Evolutionary conservation across 2,797 vertebrate genomes (phyloP).

Genomic region (Peromyscus nudipes): DNA sequence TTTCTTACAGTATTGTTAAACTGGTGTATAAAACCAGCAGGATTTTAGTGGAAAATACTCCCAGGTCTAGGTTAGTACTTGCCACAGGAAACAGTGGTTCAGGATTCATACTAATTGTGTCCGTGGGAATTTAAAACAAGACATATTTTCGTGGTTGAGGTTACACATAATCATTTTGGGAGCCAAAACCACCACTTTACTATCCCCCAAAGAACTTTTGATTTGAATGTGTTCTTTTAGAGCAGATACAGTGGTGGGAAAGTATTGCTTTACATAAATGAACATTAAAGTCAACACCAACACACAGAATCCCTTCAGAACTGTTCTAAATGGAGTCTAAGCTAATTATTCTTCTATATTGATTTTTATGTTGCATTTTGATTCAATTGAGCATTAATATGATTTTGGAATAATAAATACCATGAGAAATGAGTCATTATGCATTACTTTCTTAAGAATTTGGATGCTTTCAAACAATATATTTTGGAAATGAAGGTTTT

Average conservation of each 20-base stretch:
- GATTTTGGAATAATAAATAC: conserved; percentile 78
- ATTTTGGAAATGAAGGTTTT: conserved; percentile 56
- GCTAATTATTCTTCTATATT: conserved; percentile 68
- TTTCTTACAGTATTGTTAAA: conserved; percentile 46
- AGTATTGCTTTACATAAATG: conserved; percentile 48
- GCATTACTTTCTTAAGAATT: conserved; percentile 50
- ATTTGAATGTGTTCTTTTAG: conserved; percentile 71
- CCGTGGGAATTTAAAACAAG: conserved; percentile 81
- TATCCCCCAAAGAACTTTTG: conserved; percentile 66
- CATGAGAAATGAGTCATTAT: conserved; percentile 63
- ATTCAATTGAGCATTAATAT: conserved; percentile 30
- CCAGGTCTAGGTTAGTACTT: conserved; percentile 77
- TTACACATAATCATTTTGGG: conserved; percentile 76
- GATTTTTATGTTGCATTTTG: conserved; percentile 66
- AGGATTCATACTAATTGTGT: conserved; percentile 81
- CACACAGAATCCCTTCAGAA: conserved; percentile 47
- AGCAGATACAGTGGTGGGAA: conserved; percentile 65
- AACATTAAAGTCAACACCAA: conserved; percentile 71
- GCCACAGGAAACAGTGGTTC: conserved; percentile 83
- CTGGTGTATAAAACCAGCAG: conserved; percentile 58
- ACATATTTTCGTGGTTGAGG: conserved; percentile 81
- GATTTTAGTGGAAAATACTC: conserved; percentile 69
- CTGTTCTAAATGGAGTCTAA: conserved; percentile 63
- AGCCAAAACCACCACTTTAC: conserved; percentile 76
- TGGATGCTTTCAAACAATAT: conserved; percentile 65